Evolutionary conservation across 2,113 vertebrate genomes (phyloP).

Genomic region (Sylvia atricapilla): DNA sequence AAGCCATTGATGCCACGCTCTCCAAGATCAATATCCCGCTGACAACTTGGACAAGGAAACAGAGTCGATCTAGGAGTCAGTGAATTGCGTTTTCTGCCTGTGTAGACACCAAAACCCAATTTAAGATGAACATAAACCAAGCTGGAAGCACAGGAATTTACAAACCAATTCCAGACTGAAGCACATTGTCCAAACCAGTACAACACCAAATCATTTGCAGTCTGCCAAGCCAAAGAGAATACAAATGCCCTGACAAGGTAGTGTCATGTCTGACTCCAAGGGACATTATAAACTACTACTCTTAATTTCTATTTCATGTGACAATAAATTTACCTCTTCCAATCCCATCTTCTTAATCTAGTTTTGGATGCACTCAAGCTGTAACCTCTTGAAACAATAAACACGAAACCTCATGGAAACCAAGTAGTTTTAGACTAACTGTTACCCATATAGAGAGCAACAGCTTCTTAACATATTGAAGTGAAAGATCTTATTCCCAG

Average conservation of each 20-base stretch:
- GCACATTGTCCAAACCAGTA: not conserved
- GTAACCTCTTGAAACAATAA: not conserved
- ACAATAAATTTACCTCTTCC: not conserved
- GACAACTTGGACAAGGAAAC: slow-evolving; percentile 91
- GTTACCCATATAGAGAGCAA: not conserved
- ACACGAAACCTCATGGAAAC: not conserved
- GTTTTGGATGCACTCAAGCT: not conserved
- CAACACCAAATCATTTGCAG: not conserved
- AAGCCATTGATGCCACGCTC: slow-evolving; percentile 95
- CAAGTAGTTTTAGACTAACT: not conserved
- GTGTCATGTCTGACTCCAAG: not conserved
- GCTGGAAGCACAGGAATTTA: not conserved
- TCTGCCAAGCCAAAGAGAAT: slow-evolving; percentile 24
- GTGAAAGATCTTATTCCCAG: not conserved
- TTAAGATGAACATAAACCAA: slow-evolving; percentile 38
- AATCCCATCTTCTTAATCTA: not conserved
- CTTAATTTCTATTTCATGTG: not conserved
- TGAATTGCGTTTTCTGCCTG: slow-evolving; percentile 89
- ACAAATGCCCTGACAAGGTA: not conserved
- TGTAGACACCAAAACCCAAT: slow-evolving; percentile 75
- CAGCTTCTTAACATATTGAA: not conserved
- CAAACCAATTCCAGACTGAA: not conserved
- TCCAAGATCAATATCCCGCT: slow-evolving; percentile 91
- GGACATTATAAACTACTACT: not conserved
- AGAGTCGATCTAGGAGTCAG: slow-evolving; percentile 84